These are phyloP conservation scores for Aphelenchoides bicaudatus DNA, from an alignment of 2,888 invertebrate genomes.

Conservation along the genomic window DNA sequence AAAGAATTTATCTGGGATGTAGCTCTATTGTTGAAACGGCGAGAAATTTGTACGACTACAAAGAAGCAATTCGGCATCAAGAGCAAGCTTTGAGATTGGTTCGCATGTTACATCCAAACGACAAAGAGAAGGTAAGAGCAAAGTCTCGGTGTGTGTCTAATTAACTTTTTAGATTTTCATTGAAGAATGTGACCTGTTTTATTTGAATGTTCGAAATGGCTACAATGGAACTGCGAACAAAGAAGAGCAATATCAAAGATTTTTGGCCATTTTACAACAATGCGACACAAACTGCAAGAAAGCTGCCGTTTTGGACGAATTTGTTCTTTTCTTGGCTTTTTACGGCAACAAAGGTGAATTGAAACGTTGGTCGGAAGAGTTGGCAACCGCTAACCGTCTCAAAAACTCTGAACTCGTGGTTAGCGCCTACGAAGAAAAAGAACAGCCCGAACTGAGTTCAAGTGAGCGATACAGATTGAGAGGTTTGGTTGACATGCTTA, in stretches of 20 bases:
- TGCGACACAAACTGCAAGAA: neutral
- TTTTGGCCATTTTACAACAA: neutral
- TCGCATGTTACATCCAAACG: neutral
- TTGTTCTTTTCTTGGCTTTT: slow-evolving; percentile 1
- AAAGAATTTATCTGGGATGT: neutral
- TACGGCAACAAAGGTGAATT: neutral
- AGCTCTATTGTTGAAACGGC: slow-evolving; percentile 1
- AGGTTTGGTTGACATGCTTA: too few relatives aligned
- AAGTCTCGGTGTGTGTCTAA: neutral
- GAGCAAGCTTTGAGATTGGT: neutral
- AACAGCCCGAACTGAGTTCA: neutral
- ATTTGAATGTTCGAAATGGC: too few relatives aligned
- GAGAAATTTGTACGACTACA: neutral
- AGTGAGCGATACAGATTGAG: too few relatives aligned
- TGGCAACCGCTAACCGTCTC: neutral
- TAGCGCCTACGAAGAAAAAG: neutral
- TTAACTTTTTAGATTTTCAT: slow-evolving; percentile 3
- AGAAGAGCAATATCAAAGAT: neutral
- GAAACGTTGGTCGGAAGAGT: neutral
- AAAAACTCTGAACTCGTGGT: neutral
- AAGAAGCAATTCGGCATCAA: neutral
- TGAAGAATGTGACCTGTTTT: slow-evolving; percentile 1
- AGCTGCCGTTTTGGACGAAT: slow-evolving; percentile 2
- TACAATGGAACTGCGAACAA: too few relatives aligned
- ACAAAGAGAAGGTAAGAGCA: neutral